phyloP scores from a whole-genome alignment of 2,113 vertebrate species.

The Melanerpes aurifrons region DNA sequence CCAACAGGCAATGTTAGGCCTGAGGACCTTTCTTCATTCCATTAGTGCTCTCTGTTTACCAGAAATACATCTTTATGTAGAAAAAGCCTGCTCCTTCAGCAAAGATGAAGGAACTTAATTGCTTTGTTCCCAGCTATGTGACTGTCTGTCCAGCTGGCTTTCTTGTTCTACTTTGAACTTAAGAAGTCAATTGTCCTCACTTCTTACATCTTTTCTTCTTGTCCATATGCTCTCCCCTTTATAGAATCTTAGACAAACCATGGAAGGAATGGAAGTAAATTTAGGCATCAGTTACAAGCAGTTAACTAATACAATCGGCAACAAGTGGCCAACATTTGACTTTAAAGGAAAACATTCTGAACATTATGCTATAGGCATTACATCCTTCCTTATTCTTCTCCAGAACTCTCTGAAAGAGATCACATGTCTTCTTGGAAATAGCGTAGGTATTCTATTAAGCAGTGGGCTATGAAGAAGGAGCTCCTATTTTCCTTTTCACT shows the following conservation, averaged over 20 bases:
- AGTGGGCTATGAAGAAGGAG: not conserved
- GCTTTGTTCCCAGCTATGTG: not conserved
- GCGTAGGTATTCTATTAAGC: not conserved
- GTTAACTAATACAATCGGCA: not conserved
- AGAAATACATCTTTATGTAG: not conserved
- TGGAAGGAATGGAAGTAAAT: not conserved
- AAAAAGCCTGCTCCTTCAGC: not conserved
- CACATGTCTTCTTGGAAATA: not conserved
- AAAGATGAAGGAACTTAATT: not conserved
- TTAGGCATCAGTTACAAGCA: not conserved
- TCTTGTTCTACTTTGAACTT: not conserved
- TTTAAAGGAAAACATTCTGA: not conserved
- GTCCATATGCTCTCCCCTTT: not conserved
- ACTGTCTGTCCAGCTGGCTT: not conserved
- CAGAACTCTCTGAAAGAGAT: not conserved
- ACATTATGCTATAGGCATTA: not conserved
- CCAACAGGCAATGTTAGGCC: not conserved
- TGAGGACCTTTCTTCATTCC: not conserved
- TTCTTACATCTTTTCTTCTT: not conserved
- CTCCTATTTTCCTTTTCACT: not conserved
- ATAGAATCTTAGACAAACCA: not conserved
- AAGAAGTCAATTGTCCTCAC: not conserved
- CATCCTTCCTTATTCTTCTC: not conserved
- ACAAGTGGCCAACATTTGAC: not conserved
- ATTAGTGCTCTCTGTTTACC: not conserved